Base-by-base conservation (phyloP, 2,797 vertebrate species). In the Denticeps clupeoides region DNA sequence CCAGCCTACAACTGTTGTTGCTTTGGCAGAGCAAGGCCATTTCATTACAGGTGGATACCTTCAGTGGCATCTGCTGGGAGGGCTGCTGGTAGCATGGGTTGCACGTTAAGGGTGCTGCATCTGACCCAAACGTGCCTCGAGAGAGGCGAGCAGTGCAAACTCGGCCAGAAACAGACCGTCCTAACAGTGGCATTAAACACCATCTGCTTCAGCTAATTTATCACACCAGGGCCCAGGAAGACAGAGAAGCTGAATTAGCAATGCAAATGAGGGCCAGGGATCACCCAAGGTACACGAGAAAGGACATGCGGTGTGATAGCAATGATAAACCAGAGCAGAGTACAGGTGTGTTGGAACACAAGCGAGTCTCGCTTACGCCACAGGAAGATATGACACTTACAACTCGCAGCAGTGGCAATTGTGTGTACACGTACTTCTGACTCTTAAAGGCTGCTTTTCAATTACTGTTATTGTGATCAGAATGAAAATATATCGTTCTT, bases 311-410 rank as follows among this genome's bases (percentile, higher is more conserved):
- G 55, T 31, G 25, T 26, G 46, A 58, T 53, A 38, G 60, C 56
- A 63, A 55, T 63, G 60, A 67, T 67, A 56, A 56, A 67, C 67
- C 53, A 63, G 58, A 53, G 58, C 60, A 55, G 35, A 21, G 18
- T 2, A 11, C 35, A 11, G 16, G 19, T 53, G 64, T 60, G 53
- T 51, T 11, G 41, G 29, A 32, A 54, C 52, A 56, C 55, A 26
- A 25, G 55, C 53, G 58, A 47, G 51, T n/a, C n/a, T n/a, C n/a
- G n/a, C n/a, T n/a, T n/a, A n/a, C n/a, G n/a, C n/a, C n/a, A n/a
- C n/a, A n/a, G n/a, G n/a, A n/a, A n/a, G n/a, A n/a, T n/a, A n/a
- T n/a, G n/a, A n/a, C n/a, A n/a, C n/a, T n/a, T n/a, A n/a, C n/a
- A n/a, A 35, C 53, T 47, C 51, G 43, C n/a, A 45, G 27, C 28